Evolutionary conservation across 1,140 invertebrate species (phyloP), one percentile per base, ranked within the genome.

Genomic region (Zeugodacus cucurbitae): DNA sequence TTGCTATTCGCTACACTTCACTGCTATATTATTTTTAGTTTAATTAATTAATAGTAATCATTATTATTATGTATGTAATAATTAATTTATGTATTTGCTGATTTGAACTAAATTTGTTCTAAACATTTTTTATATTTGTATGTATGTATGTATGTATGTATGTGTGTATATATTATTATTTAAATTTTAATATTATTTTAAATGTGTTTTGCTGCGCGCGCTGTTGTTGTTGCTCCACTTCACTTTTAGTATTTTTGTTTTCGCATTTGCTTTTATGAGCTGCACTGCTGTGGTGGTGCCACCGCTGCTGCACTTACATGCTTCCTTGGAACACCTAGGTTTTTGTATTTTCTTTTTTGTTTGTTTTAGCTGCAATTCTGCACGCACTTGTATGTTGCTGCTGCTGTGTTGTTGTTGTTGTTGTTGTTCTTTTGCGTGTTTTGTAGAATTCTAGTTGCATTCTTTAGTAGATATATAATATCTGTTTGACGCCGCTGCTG

Each of bases 91-190:
- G 26, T 48, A 82, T 82, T 82, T 82, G 41, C 44, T 82, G 74
- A 82, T 82, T 82, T 82, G 41, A 82, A 82, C 74, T 82, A 82
- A 82, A 82, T 82, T 82, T 82, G 74, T 82, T 82, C 74, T 82
- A 82, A 48, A 82, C 74, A 82, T 82, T 82, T 82, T 26, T n/a
- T 62, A 22, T 62, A 62, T 22, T 70, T 26, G 29, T 34, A 82
- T 82, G 74, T 82, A 20, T 29, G 22, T 54, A 54, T 54, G 48
- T 48, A 14, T 48, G 48, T 54, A 4, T 54, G 20, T 54, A 54
- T 54, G 20, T 54, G 0, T 17, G 20, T n/a, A n/a, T n/a, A n/a
- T n/a, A n/a, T n/a, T 37, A 37, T 32, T 32, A 32, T 32, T 67
- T 32, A 6, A 7, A 10, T 32, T n/a, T 78, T 78, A 34, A n/a